A percentile compares a stretch with the other conserved stretches of the same genome.
These are phyloP conservation scores for Sphenodon punctatus DNA, from an alignment of 2,797 vertebrate genomes.

Conservation along the genomic window DNA sequence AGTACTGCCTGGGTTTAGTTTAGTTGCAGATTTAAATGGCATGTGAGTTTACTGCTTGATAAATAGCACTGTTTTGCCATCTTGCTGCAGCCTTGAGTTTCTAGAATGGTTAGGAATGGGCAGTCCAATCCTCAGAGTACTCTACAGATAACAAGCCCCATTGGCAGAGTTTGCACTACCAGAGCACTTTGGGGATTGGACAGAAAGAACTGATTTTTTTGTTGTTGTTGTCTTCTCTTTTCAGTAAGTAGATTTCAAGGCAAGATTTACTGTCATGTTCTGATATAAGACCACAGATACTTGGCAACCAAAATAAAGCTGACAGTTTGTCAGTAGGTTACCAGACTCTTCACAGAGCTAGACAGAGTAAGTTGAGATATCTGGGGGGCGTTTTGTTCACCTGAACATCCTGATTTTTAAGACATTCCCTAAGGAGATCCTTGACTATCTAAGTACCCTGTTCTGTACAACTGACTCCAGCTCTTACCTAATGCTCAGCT, in stretches of 20 bases:
- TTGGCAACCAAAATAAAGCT: slow-evolving; percentile 17
- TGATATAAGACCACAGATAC: neutral
- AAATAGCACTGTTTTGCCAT: neutral
- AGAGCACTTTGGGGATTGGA: no score
- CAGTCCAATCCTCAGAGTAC: no score
- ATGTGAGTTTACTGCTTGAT: neutral
- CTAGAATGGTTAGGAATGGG: neutral
- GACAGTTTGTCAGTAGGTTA: slow-evolving; percentile 17
- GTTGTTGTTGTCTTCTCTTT: no score
- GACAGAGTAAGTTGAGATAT: slow-evolving; percentile 20
- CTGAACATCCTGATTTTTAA: neutral
- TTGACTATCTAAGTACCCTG: neutral
- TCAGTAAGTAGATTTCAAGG: slow-evolving; percentile 9
- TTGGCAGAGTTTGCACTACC: no score
- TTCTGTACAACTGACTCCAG: rapidly evolving
- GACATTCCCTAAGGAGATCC: neutral
- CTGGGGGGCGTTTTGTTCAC: neutral
- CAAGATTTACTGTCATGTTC: slow-evolving; percentile 10
- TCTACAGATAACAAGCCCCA: no score
- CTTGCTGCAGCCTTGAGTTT: neutral
- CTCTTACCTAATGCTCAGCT: neutral
- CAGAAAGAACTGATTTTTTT: no score
- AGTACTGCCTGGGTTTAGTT: neutral
- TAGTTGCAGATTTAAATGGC: neutral
- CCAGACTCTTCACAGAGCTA: neutral